Conservation (phyloP, 2,888 invertebrate species). For the Eulithis testata region DNA sequence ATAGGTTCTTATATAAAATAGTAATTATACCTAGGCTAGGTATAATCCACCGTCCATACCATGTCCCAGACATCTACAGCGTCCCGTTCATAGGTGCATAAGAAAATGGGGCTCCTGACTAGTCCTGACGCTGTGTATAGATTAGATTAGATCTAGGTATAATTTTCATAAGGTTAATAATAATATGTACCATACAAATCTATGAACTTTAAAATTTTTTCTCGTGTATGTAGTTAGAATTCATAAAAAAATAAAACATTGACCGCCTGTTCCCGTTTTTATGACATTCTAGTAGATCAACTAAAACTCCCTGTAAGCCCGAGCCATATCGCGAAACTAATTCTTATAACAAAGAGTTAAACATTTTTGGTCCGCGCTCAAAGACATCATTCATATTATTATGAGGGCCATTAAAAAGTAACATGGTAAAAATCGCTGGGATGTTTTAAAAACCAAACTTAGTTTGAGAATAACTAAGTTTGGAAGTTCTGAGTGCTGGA, state of each 20-base stretch:
- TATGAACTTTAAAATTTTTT: too few species aligned
- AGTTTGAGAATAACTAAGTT: background rate
- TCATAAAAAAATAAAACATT: constrained; percentile 1
- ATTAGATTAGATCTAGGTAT: too few species aligned
- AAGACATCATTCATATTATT: constrained; percentile 1
- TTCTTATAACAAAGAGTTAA: constrained; percentile 72
- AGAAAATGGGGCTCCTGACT: too few species aligned
- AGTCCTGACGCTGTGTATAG: too few species aligned
- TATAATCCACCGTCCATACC: too few species aligned
- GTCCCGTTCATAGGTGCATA: too few species aligned
- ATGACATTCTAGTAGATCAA: constrained; percentile 33
- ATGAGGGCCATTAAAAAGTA: background rate
- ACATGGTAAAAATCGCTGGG: background rate
- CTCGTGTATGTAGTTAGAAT: background rate
- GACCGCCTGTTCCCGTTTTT: constrained; percentile 34
- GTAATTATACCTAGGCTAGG: too few species aligned
- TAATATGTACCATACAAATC: too few species aligned
- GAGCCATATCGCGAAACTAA: constrained; percentile 56
- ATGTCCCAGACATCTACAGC: too few species aligned
- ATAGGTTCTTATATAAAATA: too few species aligned
- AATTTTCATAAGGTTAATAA: too few species aligned
- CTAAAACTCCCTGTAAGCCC: constrained; percentile 40
- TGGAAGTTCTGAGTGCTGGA: background rate
- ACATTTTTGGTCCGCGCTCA: constrained; percentile 46
- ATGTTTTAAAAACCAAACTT: background rate